Evolutionary conservation across 2,797 vertebrate genomes (phyloP), one percentile per base, ranked within the genome.

Genomic region (Dermochelys coriacea): DNA sequence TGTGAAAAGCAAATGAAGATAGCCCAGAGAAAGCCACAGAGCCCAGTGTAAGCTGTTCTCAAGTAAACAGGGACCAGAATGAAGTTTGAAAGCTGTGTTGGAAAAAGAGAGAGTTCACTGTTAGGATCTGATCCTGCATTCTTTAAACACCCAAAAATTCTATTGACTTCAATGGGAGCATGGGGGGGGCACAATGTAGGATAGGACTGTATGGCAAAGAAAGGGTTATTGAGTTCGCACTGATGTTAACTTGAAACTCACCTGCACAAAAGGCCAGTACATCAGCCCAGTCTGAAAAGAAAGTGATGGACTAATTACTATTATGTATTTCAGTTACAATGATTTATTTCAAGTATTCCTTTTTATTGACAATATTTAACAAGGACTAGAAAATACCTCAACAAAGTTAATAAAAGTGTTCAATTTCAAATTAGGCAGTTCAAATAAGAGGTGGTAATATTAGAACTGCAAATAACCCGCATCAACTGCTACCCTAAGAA

Each of bases 251-350:
- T 29, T 51, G 25, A 84, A 88, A 98, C 97, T 99, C 98, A 99
- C 99, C 99, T 99, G 99, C 95, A 99, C 98, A 80, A 99, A 99
- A 27, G 99, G 99, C 99, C 99, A 99, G 98, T 99, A 99, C 98
- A 99, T 98, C 57, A 99, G 97, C 89, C 99, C 99, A 0, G 98
- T 99, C 99, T 99, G 98, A 95, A 98, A 98, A 50, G 86, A 94
- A 96, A 97, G 87, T 29, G 2, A 97, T 82, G 16, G 21, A 34
- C 31, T 37, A 49, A 95, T 98, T 97, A 98, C 57, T 91, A 49
- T 90, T 81, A 80, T 0, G 0, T 10, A 87, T 92, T 89, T 92
- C 51, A 94, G 87, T 41, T 2, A 75, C 77, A 82, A 79, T 85
- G 52, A 94, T 12, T 47, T 2, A 55, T 61, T 71, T 51, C n/a